These are phyloP conservation scores for Tetropium fuscum DNA, from an alignment of 2,888 invertebrate genomes.

Conservation along the genomic window DNA sequence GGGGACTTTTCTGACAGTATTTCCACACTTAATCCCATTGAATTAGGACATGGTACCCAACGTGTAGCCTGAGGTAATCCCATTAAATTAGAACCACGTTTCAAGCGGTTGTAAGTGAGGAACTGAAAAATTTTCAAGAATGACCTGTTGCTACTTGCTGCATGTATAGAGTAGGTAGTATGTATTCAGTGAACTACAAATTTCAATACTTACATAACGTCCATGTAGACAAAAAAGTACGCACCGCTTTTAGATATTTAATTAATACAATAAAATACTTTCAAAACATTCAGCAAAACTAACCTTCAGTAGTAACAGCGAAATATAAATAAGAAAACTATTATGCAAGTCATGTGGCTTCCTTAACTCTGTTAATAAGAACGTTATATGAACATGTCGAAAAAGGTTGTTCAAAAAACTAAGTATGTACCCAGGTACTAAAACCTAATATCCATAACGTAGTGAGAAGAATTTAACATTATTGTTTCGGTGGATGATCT, in stretches of 20 bases:
- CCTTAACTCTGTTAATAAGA: not conserved
- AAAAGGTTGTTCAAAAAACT: not conserved
- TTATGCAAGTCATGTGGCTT: slow-evolving; percentile 6
- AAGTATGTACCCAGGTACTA: too few relatives aligned
- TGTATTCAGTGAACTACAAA: too few relatives aligned
- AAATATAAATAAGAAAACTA: not conserved
- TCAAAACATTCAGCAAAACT: not conserved
- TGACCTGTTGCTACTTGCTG: not conserved
- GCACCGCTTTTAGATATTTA: not conserved
- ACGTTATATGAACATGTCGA: not conserved
- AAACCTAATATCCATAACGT: not conserved
- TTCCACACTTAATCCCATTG: too few relatives aligned
- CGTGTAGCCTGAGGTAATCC: too few relatives aligned
- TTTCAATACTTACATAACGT: not conserved
- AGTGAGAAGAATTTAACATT: not conserved
- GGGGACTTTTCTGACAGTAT: too few relatives aligned
- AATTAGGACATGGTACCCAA: too few relatives aligned
- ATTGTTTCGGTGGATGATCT: not conserved
- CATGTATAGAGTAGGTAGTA: too few relatives aligned
- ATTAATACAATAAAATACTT: not conserved
- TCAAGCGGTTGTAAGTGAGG: too few relatives aligned
- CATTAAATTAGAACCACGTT: too few relatives aligned
- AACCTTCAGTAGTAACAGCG: not conserved
- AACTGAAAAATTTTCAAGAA: too few relatives aligned
- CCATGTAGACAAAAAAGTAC: not conserved